Percentiles rank a stretch among this genome's conserved stretches.
Evolutionary conservation across 2,113 vertebrate species (phyloP).

Genomic region (Etheostoma spectabile): DNA sequence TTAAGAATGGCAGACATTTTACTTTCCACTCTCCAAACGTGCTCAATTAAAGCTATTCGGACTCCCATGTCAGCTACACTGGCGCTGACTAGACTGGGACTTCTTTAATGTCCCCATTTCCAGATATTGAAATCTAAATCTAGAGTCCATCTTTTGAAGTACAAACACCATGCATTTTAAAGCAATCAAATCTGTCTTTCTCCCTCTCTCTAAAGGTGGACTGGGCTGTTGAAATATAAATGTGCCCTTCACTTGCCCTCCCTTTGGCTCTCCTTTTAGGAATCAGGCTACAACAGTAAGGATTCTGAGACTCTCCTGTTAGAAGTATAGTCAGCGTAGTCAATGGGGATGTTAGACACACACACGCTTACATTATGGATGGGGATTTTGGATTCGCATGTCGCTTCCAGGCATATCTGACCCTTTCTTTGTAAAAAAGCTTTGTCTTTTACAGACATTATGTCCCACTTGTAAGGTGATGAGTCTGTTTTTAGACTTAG

Average conservation of each 20-base stretch:
- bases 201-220: slow-evolving; percentile 37
- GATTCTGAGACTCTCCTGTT: slow-evolving; percentile 55
- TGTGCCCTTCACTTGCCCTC: slow-evolving; percentile 69
- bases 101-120: slow-evolving; percentile 38
- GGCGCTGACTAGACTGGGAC: slow-evolving; percentile 28
- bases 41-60: slow-evolving; percentile 57
- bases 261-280: slow-evolving; percentile 57
- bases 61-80: slow-evolving; percentile 41
- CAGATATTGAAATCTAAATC: slow-evolving; percentile 34
- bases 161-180: slow-evolving; percentile 74
- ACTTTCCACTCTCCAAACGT: slow-evolving; percentile 46
- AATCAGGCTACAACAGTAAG: slow-evolving; percentile 37
- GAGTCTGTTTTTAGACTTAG: slow-evolving; percentile 33
- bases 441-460: slow-evolving; percentile 49
- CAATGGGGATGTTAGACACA: slow-evolving; percentile 50
- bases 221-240: slow-evolving; percentile 79
- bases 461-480: slow-evolving; percentile 38
- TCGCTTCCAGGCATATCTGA: slow-evolving; percentile 56
- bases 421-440: slow-evolving; percentile 46
- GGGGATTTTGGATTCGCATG: slow-evolving; percentile 52
- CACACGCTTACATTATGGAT: slow-evolving; percentile 50
- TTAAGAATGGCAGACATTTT: slow-evolving; percentile 54
- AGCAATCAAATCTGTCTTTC: slow-evolving; percentile 54
- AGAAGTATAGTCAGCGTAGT: slow-evolving; percentile 17
- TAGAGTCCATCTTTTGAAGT: slow-evolving; percentile 38